Base-by-base conservation (phyloP, 2,113 vertebrate species). In the Seriola aureovittata region DNA sequence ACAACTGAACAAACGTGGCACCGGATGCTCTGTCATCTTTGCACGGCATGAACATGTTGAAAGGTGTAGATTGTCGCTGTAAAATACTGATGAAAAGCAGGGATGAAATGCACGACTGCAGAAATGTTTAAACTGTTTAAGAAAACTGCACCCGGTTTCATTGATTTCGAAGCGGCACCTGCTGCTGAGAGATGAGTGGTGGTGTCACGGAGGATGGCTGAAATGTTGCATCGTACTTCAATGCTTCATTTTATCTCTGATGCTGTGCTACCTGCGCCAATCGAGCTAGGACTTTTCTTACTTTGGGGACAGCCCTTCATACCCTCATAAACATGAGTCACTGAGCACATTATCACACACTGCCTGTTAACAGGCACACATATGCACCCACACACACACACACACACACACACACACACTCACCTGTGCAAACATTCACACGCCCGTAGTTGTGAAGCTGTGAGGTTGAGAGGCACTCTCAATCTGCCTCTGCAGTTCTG, bases 401-500 rank as follows among this genome's bases (percentile, higher is more conserved):
- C 60, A 36, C 70, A 63, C 38, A 19, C 16, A 36, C 23, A 48
- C 13, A 3, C 40, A 78, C 70, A 50, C 29, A 44, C 62, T 70
- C 66, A 84, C 81, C 78, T 73, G 76, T 73, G 81, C 42, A 79
- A 78, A 80, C 72, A 16, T 75, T 78, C 82, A 84, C 85, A 89
- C 42, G 5, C 74, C 71, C 62, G 75, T 19, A 79, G 72, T 34
- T 85, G 78, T 77, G 81, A 84, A 87, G 82, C 76, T 86, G 93
- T 74, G 87, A 93, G 57, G 85, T 83, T 87, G 90, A 88, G 88
- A 87, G 84, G 38, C 71, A 60, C 76, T 88, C 86, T 89, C 84
- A 85, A 68, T 88, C 85, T 91, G 85, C 87, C 87, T 88, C 87
- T 92, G 84, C 88, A 86, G 48, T 73, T 88, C 65, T 88, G 40